Base-by-base conservation (phyloP, 2,113 vertebrate species). In the Condylura cristata region DNA sequence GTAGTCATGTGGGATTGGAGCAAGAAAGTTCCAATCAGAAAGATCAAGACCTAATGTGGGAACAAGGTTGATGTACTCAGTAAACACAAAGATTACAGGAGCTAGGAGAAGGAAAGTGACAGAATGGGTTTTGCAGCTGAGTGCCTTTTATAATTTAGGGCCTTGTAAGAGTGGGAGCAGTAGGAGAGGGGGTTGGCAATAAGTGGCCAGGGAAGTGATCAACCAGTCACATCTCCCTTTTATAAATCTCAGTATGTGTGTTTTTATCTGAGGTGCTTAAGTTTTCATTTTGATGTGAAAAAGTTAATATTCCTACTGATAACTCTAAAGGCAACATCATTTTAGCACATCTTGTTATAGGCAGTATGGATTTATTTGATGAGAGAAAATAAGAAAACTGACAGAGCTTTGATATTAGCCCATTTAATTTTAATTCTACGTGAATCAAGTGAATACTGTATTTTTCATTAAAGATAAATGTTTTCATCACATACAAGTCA, bases 361-460 rank as follows among this genome's bases (percentile, higher is more conserved):
- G 53, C 6, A 20, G 3, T 53, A 7, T 30, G 66, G 37, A 84
- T 28, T 80, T 87, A 71, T 90, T 92, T 92, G 71, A 76, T n/a
- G 13, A 75, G 18, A 84, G 13, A 51, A 46, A 74, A 71, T 5
- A 14, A 84, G 13, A 44, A 53, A 74, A 65, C 7, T 39, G 17
- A 68, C 30, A 78, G 60, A 63, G 0, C 28, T 84, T 93, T 79
- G 28, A 58, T n/a, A 58, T 26, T 37, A 75, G 30, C 53, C 92
- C 60, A 63, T 74, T 75, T 85, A 74, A 96, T 94, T 94, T 86
- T 48, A 72, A 7, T 53, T 81, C 81, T 63, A 22, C 53, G 53
- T 63, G 32, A 68, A 76, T 82, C 60, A 34, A 56, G 46, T 61
- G 34, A 34, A 32, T 63, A 41, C 8, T 37, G 28, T 56, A n/a